These are phyloP conservation scores for Calameuta idolon DNA, from an alignment of 2,888 invertebrate species.

Conservation along the genomic window DNA sequence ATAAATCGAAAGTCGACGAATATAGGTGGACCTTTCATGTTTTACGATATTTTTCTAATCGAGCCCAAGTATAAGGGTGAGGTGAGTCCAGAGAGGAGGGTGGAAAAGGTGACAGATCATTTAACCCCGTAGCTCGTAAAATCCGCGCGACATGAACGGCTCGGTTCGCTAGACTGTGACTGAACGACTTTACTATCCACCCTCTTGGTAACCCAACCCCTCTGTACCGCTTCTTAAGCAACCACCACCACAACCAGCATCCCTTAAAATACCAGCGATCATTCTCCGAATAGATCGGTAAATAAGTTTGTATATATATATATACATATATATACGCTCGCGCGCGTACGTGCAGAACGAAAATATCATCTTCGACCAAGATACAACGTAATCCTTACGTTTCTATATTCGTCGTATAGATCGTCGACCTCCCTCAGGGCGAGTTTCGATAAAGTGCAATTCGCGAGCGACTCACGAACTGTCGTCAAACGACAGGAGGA, in stretches of 20 bases:
- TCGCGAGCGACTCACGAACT: background rate
- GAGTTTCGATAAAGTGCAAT: background rate
- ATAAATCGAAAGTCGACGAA: background rate
- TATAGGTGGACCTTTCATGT: background rate
- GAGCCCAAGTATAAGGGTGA: background rate
- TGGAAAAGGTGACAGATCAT: slow-evolving; percentile 57
- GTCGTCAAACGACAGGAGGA: background rate
- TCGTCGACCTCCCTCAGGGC: background rate
- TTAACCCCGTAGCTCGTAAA: slow-evolving; percentile 58
- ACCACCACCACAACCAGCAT: background rate
- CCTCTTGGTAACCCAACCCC: background rate
- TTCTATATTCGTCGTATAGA: background rate
- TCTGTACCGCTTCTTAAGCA: background rate
- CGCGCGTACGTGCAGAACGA: background rate
- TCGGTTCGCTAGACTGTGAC: slow-evolving; percentile 52
- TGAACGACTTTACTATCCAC: slow-evolving; percentile 30
- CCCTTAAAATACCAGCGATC: background rate
- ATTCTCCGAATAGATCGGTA: background rate
- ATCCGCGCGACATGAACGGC: slow-evolving; percentile 29
- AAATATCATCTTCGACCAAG: background rate
- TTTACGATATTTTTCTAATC: slow-evolving; percentile 23
- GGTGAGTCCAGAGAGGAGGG: slow-evolving; percentile 17
- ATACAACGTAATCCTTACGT: background rate
- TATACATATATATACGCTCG: too few species aligned
- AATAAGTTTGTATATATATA: background rate